These are phyloP conservation scores for Hippopotamyrus pictus DNA, from an alignment of 2,797 vertebrate genomes.

Conservation along the genomic window DNA sequence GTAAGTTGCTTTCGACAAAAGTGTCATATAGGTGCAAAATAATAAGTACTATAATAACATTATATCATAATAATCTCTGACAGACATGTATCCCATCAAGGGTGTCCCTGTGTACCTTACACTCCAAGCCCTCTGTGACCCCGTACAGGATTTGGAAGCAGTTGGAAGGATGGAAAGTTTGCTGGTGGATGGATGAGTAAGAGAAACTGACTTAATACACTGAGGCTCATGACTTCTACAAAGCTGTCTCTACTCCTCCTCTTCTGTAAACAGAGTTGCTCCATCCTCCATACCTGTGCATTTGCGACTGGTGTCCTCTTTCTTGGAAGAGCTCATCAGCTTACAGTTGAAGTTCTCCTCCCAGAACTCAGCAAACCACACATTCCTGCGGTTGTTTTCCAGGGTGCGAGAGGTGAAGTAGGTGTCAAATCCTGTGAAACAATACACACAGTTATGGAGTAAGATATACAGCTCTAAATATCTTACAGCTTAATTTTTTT, in stretches of 20 bases:
- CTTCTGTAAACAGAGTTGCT: constrained; percentile 20
- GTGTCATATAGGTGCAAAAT: background rate
- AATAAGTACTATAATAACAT: background rate
- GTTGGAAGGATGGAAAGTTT: background rate
- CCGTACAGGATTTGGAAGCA: background rate
- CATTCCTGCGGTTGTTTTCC: constrained; percentile 89
- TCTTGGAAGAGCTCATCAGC: constrained; percentile 82
- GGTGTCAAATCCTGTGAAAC: constrained; percentile 75
- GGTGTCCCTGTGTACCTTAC: background rate
- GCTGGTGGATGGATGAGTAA: background rate
- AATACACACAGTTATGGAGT: constrained; percentile 15
- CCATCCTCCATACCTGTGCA: constrained; percentile 73
- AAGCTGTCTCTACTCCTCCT: constrained; percentile 11
- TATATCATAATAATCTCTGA: background rate
- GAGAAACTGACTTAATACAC: background rate
- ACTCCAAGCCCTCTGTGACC: background rate
- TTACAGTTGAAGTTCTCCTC: constrained; percentile 94
- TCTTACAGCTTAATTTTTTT: constrained; percentile 33
- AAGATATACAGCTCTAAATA: constrained; percentile 41
- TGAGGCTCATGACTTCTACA: background rate
- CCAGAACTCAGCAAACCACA: constrained; percentile 94
- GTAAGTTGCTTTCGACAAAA: background rate
- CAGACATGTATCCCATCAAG: background rate
- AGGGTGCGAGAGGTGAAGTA: constrained; percentile 84
- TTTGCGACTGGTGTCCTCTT: constrained; percentile 81